Percentiles rank a stretch among this genome's conserved stretches.
Conservation (phyloP, 2,797 vertebrate species). For the Dallia pectoralis region DNA sequence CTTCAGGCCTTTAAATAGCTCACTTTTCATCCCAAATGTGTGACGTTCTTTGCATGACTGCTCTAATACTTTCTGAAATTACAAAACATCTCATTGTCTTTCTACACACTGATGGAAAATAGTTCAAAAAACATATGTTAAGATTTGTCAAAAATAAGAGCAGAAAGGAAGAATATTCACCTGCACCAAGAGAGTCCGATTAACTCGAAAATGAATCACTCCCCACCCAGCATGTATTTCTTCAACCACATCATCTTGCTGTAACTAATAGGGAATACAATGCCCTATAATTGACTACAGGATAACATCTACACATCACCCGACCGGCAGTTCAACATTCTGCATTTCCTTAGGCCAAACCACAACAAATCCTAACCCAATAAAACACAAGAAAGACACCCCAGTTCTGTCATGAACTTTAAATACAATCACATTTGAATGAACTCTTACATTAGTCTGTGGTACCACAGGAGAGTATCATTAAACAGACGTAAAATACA, state of each 20-base stretch:
- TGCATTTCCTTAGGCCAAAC: not conserved
- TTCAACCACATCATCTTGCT: conserved; percentile 81
- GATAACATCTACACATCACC: not conserved
- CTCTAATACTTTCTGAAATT: conserved; percentile 80
- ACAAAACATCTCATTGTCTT: not conserved
- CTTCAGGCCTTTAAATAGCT: conserved; percentile 76
- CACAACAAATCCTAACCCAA: not conserved
- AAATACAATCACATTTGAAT: no score
- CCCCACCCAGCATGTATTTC: conserved; percentile 73
- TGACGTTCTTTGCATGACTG: conserved; percentile 74
- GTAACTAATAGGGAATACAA: conserved; percentile 73
- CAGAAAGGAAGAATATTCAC: conserved; percentile 61
- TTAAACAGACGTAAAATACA: no score
- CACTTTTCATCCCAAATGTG: conserved; percentile 82
- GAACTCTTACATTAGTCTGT: no score
- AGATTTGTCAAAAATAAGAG: not conserved
- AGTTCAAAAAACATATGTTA: no score
- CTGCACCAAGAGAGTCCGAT: conserved; percentile 83
- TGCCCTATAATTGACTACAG: not conserved
- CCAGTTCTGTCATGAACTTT: no score
- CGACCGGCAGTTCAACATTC: not conserved
- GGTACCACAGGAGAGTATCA: no score
- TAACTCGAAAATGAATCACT: conserved; percentile 83
- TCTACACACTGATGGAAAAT: not conserved
- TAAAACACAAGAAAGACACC: no score